Conservation (phyloP, 2,113 vertebrate species). For the Plecturocebus donacophilus region DNA sequence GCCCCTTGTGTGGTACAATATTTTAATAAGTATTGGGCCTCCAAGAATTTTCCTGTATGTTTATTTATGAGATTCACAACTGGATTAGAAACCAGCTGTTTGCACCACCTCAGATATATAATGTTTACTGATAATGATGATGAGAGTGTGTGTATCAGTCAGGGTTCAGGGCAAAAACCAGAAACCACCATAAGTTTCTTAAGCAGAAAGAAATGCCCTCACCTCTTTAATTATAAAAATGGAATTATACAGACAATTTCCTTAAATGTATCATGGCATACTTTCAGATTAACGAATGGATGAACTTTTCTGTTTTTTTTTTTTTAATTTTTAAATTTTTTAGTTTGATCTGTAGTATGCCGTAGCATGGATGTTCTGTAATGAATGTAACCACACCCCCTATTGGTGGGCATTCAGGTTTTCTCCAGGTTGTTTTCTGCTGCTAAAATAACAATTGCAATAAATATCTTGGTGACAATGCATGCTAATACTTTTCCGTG, state of each 20-base stretch:
- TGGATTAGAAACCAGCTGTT: neutral
- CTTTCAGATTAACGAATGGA: neutral
- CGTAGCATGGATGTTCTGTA: neutral
- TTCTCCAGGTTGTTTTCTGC: neutral
- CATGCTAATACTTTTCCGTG: neutral
- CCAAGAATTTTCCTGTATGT: neutral
- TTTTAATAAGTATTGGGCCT: neutral
- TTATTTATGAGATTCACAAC: neutral
- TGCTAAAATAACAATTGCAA: neutral
- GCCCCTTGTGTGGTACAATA: neutral
- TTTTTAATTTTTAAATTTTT: neutral
- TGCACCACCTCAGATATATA: neutral
- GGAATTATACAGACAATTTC: neutral
- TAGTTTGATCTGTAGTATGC: neutral
- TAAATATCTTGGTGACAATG: neutral
- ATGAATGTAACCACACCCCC: neutral
- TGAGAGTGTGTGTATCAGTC: neutral
- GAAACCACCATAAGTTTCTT: constrained; percentile 8
- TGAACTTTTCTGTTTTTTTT: neutral
- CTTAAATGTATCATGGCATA: neutral
- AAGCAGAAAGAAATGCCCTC: neutral
- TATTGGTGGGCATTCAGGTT: neutral
- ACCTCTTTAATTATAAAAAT: neutral
- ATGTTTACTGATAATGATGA: neutral
- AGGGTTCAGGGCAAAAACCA: neutral